Percentiles rank a stretch among this genome's conserved stretches.
These are phyloP conservation scores for Pterocles gutturalis DNA, from an alignment of 2,113 vertebrate genomes.

Conservation along the genomic window DNA sequence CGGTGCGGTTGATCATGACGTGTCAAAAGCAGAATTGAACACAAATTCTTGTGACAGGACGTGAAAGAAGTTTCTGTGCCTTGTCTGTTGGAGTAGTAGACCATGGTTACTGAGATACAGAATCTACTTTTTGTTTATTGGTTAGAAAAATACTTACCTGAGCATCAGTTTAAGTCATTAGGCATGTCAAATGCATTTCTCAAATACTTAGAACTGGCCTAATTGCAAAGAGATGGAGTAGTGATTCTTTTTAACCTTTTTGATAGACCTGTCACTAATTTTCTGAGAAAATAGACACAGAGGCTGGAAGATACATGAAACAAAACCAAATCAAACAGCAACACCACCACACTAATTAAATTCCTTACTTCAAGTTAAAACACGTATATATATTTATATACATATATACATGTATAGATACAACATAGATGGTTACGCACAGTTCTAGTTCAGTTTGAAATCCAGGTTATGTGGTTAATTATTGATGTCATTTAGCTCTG, in stretches of 20 bases:
- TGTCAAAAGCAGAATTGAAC: neutral
- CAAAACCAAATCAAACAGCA: neutral
- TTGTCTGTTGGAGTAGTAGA: neutral
- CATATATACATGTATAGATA: neutral
- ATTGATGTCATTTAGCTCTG: neutral
- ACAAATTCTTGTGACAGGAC: neutral
- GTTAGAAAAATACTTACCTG: neutral
- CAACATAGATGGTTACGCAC: neutral
- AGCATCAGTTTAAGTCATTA: neutral
- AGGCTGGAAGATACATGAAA: neutral
- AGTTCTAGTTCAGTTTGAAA: neutral
- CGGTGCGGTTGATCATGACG: too few relatives aligned
- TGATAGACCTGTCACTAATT: neutral
- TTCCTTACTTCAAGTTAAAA: neutral
- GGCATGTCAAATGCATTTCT: accelerated
- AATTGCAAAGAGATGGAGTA: neutral
- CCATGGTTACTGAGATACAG: neutral
- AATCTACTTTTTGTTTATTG: neutral
- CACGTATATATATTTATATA: neutral
- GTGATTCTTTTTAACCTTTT: neutral
- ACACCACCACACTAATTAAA: accelerated
- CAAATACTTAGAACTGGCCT: neutral
- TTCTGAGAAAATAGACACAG: neutral
- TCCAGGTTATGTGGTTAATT: neutral
- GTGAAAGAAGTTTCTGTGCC: neutral